A percentile compares a stretch with the other conserved stretches of the same genome.
These are phyloP conservation scores for Acholoe squamosa DNA, from an alignment of 2,888 invertebrate genomes.

Conservation along the genomic window DNA sequence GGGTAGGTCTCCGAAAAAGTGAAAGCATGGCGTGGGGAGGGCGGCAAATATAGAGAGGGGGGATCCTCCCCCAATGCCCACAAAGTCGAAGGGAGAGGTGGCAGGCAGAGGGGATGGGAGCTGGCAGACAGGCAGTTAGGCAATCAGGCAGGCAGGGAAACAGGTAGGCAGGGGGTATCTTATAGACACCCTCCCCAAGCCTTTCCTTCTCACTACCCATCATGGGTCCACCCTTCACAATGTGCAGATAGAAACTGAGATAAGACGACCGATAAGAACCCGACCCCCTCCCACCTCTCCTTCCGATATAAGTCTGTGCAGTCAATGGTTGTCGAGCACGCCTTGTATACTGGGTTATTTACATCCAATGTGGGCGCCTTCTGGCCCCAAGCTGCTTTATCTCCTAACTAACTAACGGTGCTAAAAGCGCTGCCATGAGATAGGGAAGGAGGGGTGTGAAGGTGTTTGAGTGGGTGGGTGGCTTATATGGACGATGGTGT, in stretches of 20 bases:
- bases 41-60: not conserved
- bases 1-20: not conserved
- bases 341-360: not conserved
- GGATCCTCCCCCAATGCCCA: not conserved
- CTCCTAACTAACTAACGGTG: not conserved
- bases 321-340: not conserved
- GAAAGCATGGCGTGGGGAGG: not conserved
- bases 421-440: not conserved
- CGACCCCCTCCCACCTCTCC: not conserved
- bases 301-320: not conserved
- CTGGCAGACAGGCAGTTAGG: not conserved
- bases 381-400: not conserved
- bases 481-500: too few relatives aligned
- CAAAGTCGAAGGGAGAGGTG: not conserved
- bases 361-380: not conserved
- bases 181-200: too few relatives aligned
- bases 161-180: not conserved
- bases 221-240: too few relatives aligned
- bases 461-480: too few relatives aligned
- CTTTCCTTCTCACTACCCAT: too few relatives aligned
- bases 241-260: too few relatives aligned
- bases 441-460: not conserved
- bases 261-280: too few relatives aligned
- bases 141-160: not conserved
- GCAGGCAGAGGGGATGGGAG: not conserved